phyloP scores from a whole-genome alignment of 2,888 invertebrate species.

The Cosmia pyralina region DNA sequence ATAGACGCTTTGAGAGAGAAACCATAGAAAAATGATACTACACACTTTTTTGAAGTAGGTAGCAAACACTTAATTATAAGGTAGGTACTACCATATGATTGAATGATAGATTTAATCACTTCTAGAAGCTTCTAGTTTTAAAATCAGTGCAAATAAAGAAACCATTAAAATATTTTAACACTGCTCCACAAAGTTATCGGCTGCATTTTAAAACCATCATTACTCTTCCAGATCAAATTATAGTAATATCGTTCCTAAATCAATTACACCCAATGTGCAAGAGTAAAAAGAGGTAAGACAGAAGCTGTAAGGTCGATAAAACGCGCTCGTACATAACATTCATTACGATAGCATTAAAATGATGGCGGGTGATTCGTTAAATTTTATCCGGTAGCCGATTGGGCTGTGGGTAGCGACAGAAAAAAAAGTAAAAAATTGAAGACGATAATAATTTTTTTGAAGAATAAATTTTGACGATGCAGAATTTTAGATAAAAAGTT shows the following conservation, averaged over 20 bases:
- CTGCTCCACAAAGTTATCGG: not conserved
- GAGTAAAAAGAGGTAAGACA: conserved; percentile 59
- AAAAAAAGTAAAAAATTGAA: not conserved
- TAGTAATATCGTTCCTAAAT: conserved; percentile 51
- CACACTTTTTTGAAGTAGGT: not conserved
- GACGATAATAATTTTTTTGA: not conserved
- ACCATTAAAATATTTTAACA: not conserved
- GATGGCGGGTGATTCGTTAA: conserved; percentile 76
- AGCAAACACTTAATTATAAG: not conserved
- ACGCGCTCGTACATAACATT: conserved; percentile 70
- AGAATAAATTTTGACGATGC: not conserved
- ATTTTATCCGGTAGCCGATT: conserved; percentile 75
- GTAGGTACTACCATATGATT: too few relatives aligned
- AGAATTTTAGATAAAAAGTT: too few relatives aligned
- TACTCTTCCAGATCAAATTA: conserved; percentile 45
- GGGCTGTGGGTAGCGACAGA: conserved; percentile 60
- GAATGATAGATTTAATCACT: too few relatives aligned
- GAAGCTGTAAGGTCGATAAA: conserved; percentile 68
- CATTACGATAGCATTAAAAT: conserved; percentile 73
- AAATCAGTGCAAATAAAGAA: not conserved
- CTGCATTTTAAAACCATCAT: conserved; percentile 20
- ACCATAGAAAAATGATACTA: too few relatives aligned
- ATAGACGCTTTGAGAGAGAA: not conserved
- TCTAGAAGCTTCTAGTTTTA: not conserved
- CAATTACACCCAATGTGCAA: conserved; percentile 55